Evolutionary conservation across 2,888 invertebrate genomes (phyloP), one percentile per base, ranked within the genome.

Genomic region (Aporophyla nigra): DNA sequence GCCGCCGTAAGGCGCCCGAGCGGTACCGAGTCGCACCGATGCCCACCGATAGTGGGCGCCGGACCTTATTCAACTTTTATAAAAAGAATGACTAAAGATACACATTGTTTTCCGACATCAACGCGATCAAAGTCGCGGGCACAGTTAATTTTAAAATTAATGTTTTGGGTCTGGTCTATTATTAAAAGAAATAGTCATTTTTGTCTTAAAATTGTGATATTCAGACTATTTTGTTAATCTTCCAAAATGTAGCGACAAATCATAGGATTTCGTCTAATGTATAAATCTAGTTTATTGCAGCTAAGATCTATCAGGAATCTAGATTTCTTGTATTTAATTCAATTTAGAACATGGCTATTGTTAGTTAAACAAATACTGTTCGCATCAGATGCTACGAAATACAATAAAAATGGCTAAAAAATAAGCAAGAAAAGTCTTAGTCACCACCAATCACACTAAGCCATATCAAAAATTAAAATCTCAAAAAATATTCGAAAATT

Each of bases 351-450:
- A 24, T 43, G 24, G 33, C 21, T 43, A 27, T 19, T 43, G 53
- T 59, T 54, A 43, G 16, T 19, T n/a, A 33, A 2, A 71, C 21
- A 77, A 71, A 78, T 63, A 63, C 71, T 78, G 43, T n/a, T 19
- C 14, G 19, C 27, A 46, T 16, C 21, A 33, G 6, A 54, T 49
- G 12, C 16, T 58, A 1, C 9, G 19, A 72, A 78, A 59, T 58
- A 72, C 43, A 58, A 63, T 16, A 33, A 71, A 58, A 71, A n/a
- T 61, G 5, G 43, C 53, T 3, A 53, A 53, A 33, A 21, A 5
- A 14, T 27, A 10, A 21, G 10, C 1, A n/a, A 61, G 33, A 76
- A 58, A 27, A 27, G 12, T 43, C 5, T 71, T 21, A 43, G 21
- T 4, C 33, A 56, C 0, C 24, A 43, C 27, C 2, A 49, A 27